Evolutionary conservation across 2,888 invertebrate species (phyloP), one percentile per base, ranked within the genome.

Genomic region (Philonicus albiceps): DNA sequence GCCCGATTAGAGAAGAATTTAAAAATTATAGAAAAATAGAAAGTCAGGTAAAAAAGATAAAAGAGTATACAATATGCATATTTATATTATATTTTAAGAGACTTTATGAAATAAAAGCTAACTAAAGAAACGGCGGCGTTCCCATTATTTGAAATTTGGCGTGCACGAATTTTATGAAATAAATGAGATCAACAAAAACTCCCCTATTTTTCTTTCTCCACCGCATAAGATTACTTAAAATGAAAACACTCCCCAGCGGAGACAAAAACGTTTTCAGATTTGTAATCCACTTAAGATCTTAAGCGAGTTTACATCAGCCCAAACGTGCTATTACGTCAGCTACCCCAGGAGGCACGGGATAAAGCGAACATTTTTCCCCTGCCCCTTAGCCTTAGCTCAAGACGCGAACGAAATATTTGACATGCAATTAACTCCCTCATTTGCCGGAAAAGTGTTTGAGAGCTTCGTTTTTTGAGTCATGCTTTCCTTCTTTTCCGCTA

Each of bases 341-440:
- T n/a, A 31, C 7, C 22, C 49, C 22, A 22, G 16, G 53, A 43
- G 53, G 81, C n/a, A n/a, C 31, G 43, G 40, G 40, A 16, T 13
- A 31, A 43, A 53, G 55, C 53, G 40, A 6, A 11, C 1, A 30
- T n/a, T 13, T 53, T 13, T 7, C 8, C 22, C 64, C 55, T 22
- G 4, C 40, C 40, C 7, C 40, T 1, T 1, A 8, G 16, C 49
- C 49, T 49, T 0, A 49, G 49, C 49, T 19, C 13, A 40, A 40
- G 55, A 64, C 34, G 55, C 16, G 49, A 81, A 64, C 55, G 55
- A 81, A 81, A 81, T 81, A 81, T 81, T 81, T 81, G 81, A 81
- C 81, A 81, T 81, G 81, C 81, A 81, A 81, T 81, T 81, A 81
- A 81, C 55, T 81, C 55, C 55, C 81, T 81, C 55, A 81, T 81